Evolutionary conservation across 2,797 vertebrate genomes (phyloP).

Genomic region (Pseudochaenichthys georgianus): DNA sequence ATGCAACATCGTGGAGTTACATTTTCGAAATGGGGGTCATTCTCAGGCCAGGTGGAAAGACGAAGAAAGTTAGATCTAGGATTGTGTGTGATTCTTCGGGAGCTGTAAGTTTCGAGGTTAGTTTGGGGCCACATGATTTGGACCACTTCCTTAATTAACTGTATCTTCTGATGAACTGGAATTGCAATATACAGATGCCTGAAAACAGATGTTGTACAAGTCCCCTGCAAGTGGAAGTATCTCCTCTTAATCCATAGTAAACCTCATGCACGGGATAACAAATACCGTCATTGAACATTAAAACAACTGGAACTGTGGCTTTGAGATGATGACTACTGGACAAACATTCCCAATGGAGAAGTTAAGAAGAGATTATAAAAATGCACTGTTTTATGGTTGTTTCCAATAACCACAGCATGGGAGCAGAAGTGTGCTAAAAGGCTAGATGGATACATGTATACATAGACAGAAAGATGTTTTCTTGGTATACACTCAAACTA

Average conservation of each 20-base stretch:
- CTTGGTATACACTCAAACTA: not conserved
- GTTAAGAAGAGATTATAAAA: slow-evolving; percentile 6
- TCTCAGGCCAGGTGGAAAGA: not conserved
- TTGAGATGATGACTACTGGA: slow-evolving; percentile 4
- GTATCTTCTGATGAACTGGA: not conserved
- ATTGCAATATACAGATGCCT: not conserved
- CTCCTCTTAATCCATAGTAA: not conserved
- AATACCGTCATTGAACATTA: not conserved
- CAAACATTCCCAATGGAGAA: not conserved
- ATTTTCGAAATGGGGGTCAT: not conserved
- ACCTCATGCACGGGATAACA: not conserved
- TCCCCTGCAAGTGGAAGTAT: too few species aligned
- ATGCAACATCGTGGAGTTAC: not conserved
- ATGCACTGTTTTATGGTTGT: not conserved
- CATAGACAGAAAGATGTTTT: not conserved
- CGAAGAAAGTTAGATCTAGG: not conserved
- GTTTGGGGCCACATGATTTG: not conserved
- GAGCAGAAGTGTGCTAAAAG: slow-evolving; percentile 9
- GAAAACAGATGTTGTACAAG: too few species aligned
- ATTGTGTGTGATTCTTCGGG: not conserved
- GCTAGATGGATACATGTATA: slow-evolving; percentile 1
- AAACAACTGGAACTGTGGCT: not conserved
- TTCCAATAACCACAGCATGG: not conserved
- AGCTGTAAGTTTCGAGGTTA: not conserved
- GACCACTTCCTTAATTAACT: not conserved